Conservation (phyloP, 1,140 invertebrate genomes). For the Drosophila murphyi region DNA sequence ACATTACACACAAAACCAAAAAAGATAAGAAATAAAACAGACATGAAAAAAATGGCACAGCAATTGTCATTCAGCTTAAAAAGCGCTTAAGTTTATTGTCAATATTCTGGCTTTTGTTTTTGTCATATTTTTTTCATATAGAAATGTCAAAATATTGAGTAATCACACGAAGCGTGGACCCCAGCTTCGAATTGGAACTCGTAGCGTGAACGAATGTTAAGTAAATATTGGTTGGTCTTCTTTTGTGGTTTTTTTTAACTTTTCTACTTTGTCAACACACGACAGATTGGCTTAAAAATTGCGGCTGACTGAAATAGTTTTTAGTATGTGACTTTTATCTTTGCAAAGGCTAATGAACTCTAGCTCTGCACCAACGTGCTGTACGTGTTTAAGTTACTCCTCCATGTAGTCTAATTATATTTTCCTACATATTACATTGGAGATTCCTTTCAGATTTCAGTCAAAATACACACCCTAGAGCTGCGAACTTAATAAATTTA, state of each 20-base stretch:
- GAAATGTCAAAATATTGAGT: slow-evolving; percentile 83
- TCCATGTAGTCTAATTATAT: slow-evolving; percentile 3
- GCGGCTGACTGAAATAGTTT: slow-evolving; percentile 31
- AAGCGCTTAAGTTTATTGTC: slow-evolving; percentile 81
- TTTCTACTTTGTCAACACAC: slow-evolving; percentile 71
- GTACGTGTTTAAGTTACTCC: background rate
- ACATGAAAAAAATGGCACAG: slow-evolving; percentile 68
- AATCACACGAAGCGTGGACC: slow-evolving; percentile 66
- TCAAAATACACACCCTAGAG: slow-evolving; percentile 35
- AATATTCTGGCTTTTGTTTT: slow-evolving; percentile 66
- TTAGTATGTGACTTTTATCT: slow-evolving; percentile 58
- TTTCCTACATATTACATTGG: slow-evolving; percentile 16
- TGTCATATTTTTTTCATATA: slow-evolving; percentile 29
- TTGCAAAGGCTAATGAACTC: slow-evolving; percentile 59
- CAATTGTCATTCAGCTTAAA: slow-evolving; percentile 78
- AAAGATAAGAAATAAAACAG: slow-evolving; percentile 11
- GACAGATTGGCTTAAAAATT: slow-evolving; percentile 60
- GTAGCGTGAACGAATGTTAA: slow-evolving; percentile 68
- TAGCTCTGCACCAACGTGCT: background rate
- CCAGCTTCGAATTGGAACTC: slow-evolving; percentile 38
- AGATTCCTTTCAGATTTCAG: slow-evolving; percentile 3
- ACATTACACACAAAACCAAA: slow-evolving; percentile 12
- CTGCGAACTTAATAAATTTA: slow-evolving; percentile 35
- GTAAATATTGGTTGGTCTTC: slow-evolving; percentile 67
- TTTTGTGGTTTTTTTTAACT: slow-evolving; percentile 22